These are phyloP conservation scores for Enteromius mattozi DNA, from an alignment of 2,797 vertebrate species.

Conservation along the genomic window DNA sequence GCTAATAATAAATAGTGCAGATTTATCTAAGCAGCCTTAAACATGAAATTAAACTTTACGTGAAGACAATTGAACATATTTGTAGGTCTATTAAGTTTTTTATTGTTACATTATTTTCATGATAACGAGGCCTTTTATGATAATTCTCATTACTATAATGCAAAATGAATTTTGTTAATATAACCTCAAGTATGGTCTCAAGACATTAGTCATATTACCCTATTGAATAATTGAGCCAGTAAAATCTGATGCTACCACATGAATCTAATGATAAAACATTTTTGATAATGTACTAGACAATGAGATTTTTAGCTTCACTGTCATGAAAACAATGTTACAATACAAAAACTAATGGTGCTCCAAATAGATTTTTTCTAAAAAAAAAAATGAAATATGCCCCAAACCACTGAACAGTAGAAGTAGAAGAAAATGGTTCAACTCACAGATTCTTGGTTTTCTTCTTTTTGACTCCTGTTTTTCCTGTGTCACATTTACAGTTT, in stretches of 20 bases:
- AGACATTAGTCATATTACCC: neutral
- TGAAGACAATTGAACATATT: neutral
- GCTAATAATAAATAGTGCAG: neutral
- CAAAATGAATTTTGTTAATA: neutral
- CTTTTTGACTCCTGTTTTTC: slow-evolving; percentile 61
- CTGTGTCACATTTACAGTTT: slow-evolving; percentile 65
- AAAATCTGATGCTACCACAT: neutral
- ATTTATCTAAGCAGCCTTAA: neutral
- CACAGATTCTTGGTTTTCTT: slow-evolving; percentile 73
- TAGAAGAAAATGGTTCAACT: slow-evolving; percentile 45
- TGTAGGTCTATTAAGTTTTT: neutral
- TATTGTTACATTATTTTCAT: neutral
- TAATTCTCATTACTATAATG: neutral
- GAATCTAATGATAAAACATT: neutral
- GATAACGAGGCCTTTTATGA: neutral
- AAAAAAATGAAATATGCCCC: neutral
- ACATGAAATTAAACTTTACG: neutral
- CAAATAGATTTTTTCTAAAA: neutral
- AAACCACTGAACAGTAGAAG: neutral
- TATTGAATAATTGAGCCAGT: neutral
- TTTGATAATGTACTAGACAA: neutral
- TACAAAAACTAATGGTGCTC: neutral
- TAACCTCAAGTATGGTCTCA: neutral
- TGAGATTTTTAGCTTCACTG: neutral
- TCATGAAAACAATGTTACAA: too few species aligned